Conservation (phyloP, 2,797 vertebrate species). For the Bryconaethiops microstoma region DNA sequence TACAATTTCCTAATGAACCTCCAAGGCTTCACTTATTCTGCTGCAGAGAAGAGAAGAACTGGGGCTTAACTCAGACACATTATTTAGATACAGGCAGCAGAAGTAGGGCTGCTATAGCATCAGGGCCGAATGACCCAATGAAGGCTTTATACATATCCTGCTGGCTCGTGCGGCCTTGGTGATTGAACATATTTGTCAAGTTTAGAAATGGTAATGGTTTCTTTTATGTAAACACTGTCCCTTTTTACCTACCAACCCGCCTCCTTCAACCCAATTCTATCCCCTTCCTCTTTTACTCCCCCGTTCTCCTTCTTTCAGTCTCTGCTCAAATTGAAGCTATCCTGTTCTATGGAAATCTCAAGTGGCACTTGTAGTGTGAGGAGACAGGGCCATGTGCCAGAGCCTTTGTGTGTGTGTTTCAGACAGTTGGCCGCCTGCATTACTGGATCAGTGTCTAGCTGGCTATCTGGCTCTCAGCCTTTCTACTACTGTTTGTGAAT, state of each 20-base stretch:
- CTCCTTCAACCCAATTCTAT: conserved; percentile 51
- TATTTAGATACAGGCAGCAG: conserved; percentile 9
- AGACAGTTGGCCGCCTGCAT: not conserved
- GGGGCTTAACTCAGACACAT: conserved; percentile 39
- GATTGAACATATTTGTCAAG: conserved; percentile 10
- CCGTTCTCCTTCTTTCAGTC: conserved; percentile 9
- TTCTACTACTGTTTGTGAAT: not conserved
- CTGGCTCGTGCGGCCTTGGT: not conserved
- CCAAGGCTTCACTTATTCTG: conserved; percentile 49
- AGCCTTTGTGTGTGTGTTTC: conserved; percentile 37
- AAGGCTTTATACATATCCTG: conserved; percentile 25
- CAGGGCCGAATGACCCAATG: conserved; percentile 2
- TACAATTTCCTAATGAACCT: conserved; percentile 62
- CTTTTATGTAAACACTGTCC: conserved; percentile 18
- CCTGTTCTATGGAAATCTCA: conserved; percentile 75
- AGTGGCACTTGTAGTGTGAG: conserved; percentile 76
- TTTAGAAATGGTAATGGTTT: conserved; percentile 17
- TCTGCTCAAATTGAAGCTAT: conserved; percentile 64
- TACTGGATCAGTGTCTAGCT: conserved; percentile 1
- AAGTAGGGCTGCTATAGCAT: not conserved
- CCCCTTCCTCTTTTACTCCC: conserved; percentile 43
- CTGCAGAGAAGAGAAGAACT: conserved; percentile 39
- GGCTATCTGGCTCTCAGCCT: not conserved
- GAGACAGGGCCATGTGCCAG: conserved; percentile 70
- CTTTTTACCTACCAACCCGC: conserved; percentile 52